Evolutionary conservation across 2,113 vertebrate genomes (phyloP), one percentile per base, ranked within the genome.

Genomic region (Ahaetulla prasina): DNA sequence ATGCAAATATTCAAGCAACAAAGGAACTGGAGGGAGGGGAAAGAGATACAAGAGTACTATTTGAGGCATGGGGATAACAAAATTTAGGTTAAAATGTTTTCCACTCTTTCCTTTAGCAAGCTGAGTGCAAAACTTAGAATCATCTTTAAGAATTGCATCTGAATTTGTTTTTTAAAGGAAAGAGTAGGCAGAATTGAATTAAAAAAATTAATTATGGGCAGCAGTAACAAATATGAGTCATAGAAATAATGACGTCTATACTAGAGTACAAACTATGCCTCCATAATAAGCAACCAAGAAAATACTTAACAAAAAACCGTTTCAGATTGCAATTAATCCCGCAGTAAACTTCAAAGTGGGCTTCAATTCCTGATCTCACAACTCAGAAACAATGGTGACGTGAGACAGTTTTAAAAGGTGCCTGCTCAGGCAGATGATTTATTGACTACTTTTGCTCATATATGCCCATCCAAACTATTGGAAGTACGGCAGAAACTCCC

Each of bases 261-360:
- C 35, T 18, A 68, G 63, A 68, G n/a, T 1, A 91, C 85, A 91
- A 93, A 3, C n/a, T 55, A 53, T 93, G 91, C 54, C 92, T 52
- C 20, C 60, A 90, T 93, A 55, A 39, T 87, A 7, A 27, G 18
- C 11, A 52, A 8, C 27, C 55, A 91, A 91, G 88, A 87, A 91
- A 25, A 92, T 43, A 50, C 43, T 92, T 23, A 80, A 80, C 35
- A 89, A 60, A 53, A 89, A 91, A 80, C 14, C 0, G 91, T 57
- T 86, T 86, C 89, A 93, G 90, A 90, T 95, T 96, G 95, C 89
- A 93, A 95, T 92, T 88, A 97, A 92, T 80, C 92, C 39, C 80
- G 86, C 49, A 96, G 60, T 96, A 94, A 93, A 89, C 91, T 93
- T 18, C 80, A 87, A 87, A 94, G 92, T 92, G 60, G 63, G n/a